Conservation (phyloP, 2,113 vertebrate genomes). For the Carollia perspicillata region DNA sequence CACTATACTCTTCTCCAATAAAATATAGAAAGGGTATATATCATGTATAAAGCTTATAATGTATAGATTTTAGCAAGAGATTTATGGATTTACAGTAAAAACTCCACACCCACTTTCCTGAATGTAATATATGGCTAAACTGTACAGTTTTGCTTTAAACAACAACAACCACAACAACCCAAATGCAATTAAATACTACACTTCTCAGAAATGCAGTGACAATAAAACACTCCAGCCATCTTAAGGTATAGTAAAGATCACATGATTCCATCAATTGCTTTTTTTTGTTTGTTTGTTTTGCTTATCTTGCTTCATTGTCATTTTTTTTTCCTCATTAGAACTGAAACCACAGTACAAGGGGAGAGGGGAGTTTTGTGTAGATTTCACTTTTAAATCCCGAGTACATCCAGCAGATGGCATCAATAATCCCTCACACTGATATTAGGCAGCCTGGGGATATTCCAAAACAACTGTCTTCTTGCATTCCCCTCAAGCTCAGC, state of each 20-base stretch:
- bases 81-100: background rate
- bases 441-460: background rate
- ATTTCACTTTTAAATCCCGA: constrained; percentile 29
- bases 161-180: background rate
- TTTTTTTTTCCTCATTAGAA: background rate
- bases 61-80: background rate
- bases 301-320: background rate
- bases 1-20: background rate
- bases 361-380: background rate
- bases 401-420: constrained; percentile 66
- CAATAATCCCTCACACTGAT: constrained; percentile 31
- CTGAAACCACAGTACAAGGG: background rate
- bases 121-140: background rate
- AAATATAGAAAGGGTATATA: background rate
- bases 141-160: background rate
- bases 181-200: background rate
- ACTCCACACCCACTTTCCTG: background rate
- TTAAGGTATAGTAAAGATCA: background rate
- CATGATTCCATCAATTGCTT: background rate
- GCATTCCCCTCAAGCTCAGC: constrained; percentile 57
- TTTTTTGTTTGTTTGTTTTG: background rate
- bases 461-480: constrained; percentile 44
- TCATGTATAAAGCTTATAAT: background rate
- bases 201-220: background rate
- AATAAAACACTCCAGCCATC: background rate